These are phyloP conservation scores for Caenorhabditis sulstoni DNA, from an alignment of 2,888 invertebrate genomes.

Conservation along the genomic window DNA sequence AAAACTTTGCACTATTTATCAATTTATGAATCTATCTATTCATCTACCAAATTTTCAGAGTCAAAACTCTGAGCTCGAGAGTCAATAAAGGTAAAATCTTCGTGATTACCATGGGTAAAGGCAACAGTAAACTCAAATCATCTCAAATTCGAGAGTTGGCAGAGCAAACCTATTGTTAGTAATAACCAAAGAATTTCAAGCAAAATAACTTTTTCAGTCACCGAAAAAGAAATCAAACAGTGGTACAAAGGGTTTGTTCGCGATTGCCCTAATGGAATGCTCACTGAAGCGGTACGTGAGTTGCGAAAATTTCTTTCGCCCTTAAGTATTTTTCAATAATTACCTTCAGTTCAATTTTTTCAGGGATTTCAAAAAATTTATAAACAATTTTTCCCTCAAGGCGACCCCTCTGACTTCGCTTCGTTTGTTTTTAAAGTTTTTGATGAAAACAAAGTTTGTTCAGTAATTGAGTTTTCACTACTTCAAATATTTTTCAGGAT, in stretches of 20 bases:
- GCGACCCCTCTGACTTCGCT: constrained; percentile 98
- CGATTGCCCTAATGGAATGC: constrained; percentile 95
- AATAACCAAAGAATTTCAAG: neutral
- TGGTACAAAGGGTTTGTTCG: constrained; percentile 91
- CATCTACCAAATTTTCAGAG: neutral
- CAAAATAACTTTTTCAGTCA: constrained; percentile 78
- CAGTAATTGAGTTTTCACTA: no score
- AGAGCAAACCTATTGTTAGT: constrained; percentile 94
- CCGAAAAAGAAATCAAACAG: constrained; percentile 82
- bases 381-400: constrained; percentile 99
- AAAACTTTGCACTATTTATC: no score
- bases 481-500: no score
- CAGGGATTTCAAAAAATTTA: constrained; percentile 99
- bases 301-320: no score
- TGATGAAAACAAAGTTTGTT: constrained; percentile 98
- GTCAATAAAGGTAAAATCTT: no score
- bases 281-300: constrained; percentile 93
- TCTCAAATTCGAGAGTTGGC: constrained; percentile 94
- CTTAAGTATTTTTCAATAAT: no score
- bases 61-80: no score
- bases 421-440: constrained; percentile 98
- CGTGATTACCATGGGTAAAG: constrained; percentile 93
- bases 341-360: neutral
- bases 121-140: constrained; percentile 95
- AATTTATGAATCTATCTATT: no score